Percentiles rank a stretch among this genome's conserved stretches.
Conservation (phyloP, 2,797 vertebrate species). For the Gymnodraco acuticeps region DNA sequence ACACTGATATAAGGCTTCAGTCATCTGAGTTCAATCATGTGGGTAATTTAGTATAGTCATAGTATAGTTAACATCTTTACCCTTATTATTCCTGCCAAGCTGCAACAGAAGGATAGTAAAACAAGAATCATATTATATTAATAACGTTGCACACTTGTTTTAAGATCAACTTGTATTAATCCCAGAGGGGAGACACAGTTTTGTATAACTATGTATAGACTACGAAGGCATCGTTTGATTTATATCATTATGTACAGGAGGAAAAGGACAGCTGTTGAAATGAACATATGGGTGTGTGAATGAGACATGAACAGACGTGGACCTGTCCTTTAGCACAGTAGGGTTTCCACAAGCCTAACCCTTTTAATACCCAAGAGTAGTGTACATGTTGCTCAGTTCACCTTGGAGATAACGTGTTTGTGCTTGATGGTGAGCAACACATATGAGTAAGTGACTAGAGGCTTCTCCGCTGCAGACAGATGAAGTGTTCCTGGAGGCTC, state of each 20-base stretch:
- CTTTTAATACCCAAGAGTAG: constrained; percentile 3
- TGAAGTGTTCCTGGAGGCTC: constrained; percentile 99
- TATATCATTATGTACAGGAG: background rate
- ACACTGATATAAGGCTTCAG: background rate
- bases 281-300: background rate
- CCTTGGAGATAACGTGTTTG: constrained; percentile 42
- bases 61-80: background rate
- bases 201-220: background rate
- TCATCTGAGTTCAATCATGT: background rate
- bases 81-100: background rate
- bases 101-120: background rate
- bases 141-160: background rate
- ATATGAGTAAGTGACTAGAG: constrained; percentile 12
- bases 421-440: background rate
- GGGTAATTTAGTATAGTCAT: background rate
- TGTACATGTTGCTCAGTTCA: constrained; percentile 67
- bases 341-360: constrained; percentile 28
- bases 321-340: constrained; percentile 37
- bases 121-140: background rate
- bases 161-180: no score
- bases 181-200: no score
- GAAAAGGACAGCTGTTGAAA: background rate
- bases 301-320: constrained; percentile 16
- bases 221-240: background rate
- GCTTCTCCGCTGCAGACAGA: constrained; percentile 87